Conservation (phyloP, 2,113 vertebrate species). For the Erythrocercus mccallii region DNA sequence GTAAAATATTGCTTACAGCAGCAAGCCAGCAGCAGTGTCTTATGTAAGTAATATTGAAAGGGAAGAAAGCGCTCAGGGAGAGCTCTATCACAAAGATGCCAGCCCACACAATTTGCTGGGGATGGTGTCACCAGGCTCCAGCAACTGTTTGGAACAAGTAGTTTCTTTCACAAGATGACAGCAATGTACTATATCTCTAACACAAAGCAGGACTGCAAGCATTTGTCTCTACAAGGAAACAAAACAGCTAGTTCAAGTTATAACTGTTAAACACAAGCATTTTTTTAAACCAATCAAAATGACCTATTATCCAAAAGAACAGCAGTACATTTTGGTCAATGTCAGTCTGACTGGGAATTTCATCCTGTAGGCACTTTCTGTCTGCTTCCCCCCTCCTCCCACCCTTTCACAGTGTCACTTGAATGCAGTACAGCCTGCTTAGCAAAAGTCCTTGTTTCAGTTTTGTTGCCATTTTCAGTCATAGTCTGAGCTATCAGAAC, state of each 20-base stretch:
- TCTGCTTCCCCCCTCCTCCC: neutral
- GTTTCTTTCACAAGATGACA: conserved; percentile 24
- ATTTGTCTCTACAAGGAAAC: neutral
- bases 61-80: conserved; percentile 34
- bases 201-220: neutral
- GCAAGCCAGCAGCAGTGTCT: conserved; percentile 47
- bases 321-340: neutral
- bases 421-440: neutral
- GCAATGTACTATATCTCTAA: neutral
- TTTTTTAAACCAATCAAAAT: neutral
- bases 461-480: neutral
- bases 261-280: neutral
- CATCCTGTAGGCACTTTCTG: neutral
- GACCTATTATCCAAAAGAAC: neutral
- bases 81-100: conserved; percentile 42
- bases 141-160: conserved; percentile 19
- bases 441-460: neutral
- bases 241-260: neutral
- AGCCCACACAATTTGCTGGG: conserved; percentile 47
- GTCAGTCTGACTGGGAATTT: neutral
- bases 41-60: conserved; percentile 62
- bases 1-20: conserved; percentile 66
- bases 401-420: neutral
- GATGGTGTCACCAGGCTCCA: conserved; percentile 23
- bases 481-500: neutral